Evolutionary conservation across 2,888 invertebrate species (phyloP).

Genomic region (Lissocephala sabroskyi): DNA sequence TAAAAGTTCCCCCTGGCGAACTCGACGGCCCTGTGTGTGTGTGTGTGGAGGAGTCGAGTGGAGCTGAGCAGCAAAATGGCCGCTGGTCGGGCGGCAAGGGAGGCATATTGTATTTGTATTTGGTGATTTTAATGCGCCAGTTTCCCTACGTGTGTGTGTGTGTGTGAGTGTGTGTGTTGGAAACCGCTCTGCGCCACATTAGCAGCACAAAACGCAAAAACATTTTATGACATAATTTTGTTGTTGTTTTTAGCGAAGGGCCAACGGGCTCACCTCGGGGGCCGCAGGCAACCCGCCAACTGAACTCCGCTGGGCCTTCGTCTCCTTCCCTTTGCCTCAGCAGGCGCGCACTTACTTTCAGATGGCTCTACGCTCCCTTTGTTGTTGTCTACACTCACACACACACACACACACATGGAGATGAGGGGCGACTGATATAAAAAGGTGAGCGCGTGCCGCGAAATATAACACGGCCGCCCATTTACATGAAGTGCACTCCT

Average conservation of each 20-base stretch:
- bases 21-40: slow-evolving; percentile 1
- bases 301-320: background rate
- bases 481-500: slow-evolving; percentile 7
- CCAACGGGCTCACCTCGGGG: background rate
- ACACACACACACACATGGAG: too few species aligned
- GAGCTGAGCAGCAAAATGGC: background rate
- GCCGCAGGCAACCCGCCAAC: background rate
- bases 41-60: slow-evolving; percentile 23
- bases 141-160: slow-evolving; percentile 14
- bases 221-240: slow-evolving; percentile 60
- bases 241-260: slow-evolving; percentile 41
- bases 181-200: slow-evolving; percentile 22
- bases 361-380: slow-evolving; percentile 1
- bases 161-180: slow-evolving; percentile 7
- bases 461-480: slow-evolving; percentile 4
- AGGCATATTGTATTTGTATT: slow-evolving; percentile 54
- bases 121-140: slow-evolving; percentile 62
- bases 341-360: slow-evolving; percentile 3
- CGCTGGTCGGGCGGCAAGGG: background rate
- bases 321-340: too few species aligned
- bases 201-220: slow-evolving; percentile 35
- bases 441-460: slow-evolving; percentile 7
- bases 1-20: slow-evolving; percentile 29
- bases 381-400: background rate
- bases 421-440: background rate